Evolutionary conservation across 2,113 vertebrate species (phyloP), one percentile per base, ranked within the genome.

Genomic region (Plecotus auritus): DNA sequence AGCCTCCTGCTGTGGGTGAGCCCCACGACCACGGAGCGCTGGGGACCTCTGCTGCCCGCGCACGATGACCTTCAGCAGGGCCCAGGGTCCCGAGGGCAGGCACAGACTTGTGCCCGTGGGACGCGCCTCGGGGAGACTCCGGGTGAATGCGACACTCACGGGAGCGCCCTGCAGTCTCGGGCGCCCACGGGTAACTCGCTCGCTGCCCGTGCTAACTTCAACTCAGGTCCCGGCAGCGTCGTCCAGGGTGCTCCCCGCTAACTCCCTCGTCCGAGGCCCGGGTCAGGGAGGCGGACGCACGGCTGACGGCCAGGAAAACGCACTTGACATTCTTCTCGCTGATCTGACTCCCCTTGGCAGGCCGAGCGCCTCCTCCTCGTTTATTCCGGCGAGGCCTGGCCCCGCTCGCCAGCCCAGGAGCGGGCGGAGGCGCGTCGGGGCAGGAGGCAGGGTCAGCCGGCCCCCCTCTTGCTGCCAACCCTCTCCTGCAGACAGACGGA

Each of bases 301-400:
- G 97, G 96, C 96, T 91, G 95, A 97, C 72, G 97, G 96, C 96
- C 97, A 95, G 97, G 96, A 97, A 98, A 98, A 97, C 98, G 92
- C 92, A 98, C 97, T 98, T 97, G 97, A 92, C 90, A 95, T 97
- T 97, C 92, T 96, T 96, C 96, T 97, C 96, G 98, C 98, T 96
- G 97, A 94, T 97, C 56, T 84, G 97, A 97, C 40, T 97, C 80
- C 45, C 86, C 95, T 97, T 97, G 97, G 97, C 96, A 98, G 88
- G 61, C 54, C 89, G 94, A 85, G 91, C 92, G 37, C 6, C 6
- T 90, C 92, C 91, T 97, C 95, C 90, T 97, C 85, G 82, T 95
- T 95, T 96, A 86, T 96, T 98, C 93, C 87, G 96, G 93, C 89
- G 88, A 97, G 96, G 72, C 96, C 96, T 98, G 98, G 94, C 37